phyloP scores from a whole-genome alignment of 2,888 invertebrate species.

The Ametastegia equiseti region DNA sequence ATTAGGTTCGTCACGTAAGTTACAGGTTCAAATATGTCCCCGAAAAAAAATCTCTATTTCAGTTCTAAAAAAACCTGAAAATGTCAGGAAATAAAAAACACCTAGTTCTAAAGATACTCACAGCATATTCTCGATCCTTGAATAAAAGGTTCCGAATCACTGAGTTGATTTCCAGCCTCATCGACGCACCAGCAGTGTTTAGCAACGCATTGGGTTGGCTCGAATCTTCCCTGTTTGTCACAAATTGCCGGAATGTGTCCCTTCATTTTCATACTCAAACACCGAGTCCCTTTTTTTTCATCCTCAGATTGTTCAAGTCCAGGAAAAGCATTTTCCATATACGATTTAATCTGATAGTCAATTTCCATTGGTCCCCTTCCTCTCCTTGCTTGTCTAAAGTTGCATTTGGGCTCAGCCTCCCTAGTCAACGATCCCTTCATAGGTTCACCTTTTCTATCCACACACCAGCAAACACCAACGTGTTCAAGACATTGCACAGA shows the following conservation, averaged over 20 bases:
- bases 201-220: constrained; percentile 86
- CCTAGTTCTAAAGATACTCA: constrained; percentile 67
- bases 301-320: constrained; percentile 64
- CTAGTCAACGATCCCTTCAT: constrained; percentile 88
- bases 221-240: constrained; percentile 83
- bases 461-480: constrained; percentile 92
- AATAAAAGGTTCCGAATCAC: constrained; percentile 80
- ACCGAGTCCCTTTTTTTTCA: constrained; percentile 78
- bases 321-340: constrained; percentile 66
- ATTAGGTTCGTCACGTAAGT: too few relatives aligned
- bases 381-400: constrained; percentile 87
- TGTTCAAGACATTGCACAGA: constrained; percentile 88
- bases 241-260: constrained; percentile 79
- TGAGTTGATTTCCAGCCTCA: constrained; percentile 86
- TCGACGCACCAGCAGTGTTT: constrained; percentile 92
- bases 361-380: constrained; percentile 68
- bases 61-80: too few relatives aligned
- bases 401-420: constrained; percentile 87
- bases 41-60: too few relatives aligned
- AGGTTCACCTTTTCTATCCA: constrained; percentile 88
- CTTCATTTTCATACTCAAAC: constrained; percentile 77
- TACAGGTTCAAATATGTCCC: too few relatives aligned
- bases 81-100: too few relatives aligned
- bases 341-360: constrained; percentile 66
- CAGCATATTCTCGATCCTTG: constrained; percentile 80